These are phyloP conservation scores for Aplocera efformata DNA, from an alignment of 2,888 invertebrate species.

Conservation along the genomic window DNA sequence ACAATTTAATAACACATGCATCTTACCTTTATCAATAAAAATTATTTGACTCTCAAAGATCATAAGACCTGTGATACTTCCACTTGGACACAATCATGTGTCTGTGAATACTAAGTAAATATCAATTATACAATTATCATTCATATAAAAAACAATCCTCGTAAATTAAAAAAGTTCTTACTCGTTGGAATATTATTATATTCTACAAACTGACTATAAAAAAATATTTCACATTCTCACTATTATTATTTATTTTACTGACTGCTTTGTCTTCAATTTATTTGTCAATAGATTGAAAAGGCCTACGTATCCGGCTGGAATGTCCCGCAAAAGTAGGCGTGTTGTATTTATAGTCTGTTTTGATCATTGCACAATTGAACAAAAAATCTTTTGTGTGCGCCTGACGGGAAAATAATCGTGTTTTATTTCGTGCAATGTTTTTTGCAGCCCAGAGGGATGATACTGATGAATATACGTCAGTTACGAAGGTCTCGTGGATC, in stretches of 20 bases:
- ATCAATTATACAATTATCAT: too few species aligned
- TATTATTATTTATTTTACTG: slow-evolving; percentile 4
- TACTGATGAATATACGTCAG: slow-evolving; percentile 24
- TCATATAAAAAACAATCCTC: too few species aligned
- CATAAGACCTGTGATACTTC: too few species aligned
- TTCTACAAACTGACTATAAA: too few species aligned
- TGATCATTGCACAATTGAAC: slow-evolving; percentile 60
- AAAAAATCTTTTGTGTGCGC: slow-evolving; percentile 41
- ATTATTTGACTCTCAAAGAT: too few species aligned
- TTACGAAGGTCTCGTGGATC: background rate
- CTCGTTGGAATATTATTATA: too few species aligned
- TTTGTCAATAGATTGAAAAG: slow-evolving; percentile 11
- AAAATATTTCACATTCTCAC: background rate
- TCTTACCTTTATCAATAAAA: too few species aligned
- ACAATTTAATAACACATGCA: too few species aligned
- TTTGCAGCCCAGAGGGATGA: slow-evolving; percentile 25
- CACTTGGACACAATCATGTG: too few species aligned
- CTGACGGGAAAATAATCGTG: slow-evolving; percentile 44
- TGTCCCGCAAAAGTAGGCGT: slow-evolving; percentile 54
- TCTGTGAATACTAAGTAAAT: too few species aligned
- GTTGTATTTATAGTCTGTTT: slow-evolving; percentile 67
- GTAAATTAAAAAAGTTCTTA: too few species aligned
- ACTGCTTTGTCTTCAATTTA: slow-evolving; percentile 16
- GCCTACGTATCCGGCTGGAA: slow-evolving; percentile 30
- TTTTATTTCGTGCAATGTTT: slow-evolving; percentile 36